Base-by-base conservation (phyloP, 2,797 vertebrate species). In the Neoniphon sammara region DNA sequence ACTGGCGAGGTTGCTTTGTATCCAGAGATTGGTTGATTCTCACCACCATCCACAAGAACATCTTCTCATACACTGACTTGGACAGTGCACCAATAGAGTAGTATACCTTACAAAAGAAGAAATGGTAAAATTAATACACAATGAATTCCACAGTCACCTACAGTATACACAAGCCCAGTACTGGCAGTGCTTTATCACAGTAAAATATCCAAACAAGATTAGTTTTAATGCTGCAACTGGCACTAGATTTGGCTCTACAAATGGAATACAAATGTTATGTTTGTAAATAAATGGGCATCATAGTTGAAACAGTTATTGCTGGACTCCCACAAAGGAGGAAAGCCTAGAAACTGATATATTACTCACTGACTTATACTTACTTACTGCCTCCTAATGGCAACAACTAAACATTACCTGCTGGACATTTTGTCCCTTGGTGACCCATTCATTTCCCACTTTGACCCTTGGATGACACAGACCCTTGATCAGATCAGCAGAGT, bases 361-460 rank as follows among this genome's bases (percentile, higher is more conserved):
- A n/a, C n/a, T n/a, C n/a, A n/a, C n/a, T n/a, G n/a, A n/a, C n/a
- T n/a, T n/a, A n/a, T n/a, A n/a, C n/a, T n/a, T n/a, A n/a, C n/a
- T n/a, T n/a, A n/a, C n/a, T n/a, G n/a, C n/a, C n/a, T n/a, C n/a
- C n/a, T n/a, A n/a, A n/a, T n/a, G n/a, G n/a, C n/a, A n/a, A n/a
- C n/a, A n/a, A n/a, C n/a, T n/a, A n/a, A 49, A 49, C 3, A 87
- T 85, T 53, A 96, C 95, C 90, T 97, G 96, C 77, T 96, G 94
- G 27, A 96, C 96, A 78, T 56, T 96, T 85, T 97, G 96, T 69
- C 96, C 96, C 72, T 96, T 97, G 91, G 96, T 97, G 82, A 97
- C 96, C 0, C 94, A 96, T 42, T 96, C 95, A 0, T 96, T 96
- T 49, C 96, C 95, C 56, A 96, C 96, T 86, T 96, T 96, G 14